These are phyloP conservation scores for Melanchra persicariae DNA, from an alignment of 2,888 invertebrate species.

Conservation along the genomic window DNA sequence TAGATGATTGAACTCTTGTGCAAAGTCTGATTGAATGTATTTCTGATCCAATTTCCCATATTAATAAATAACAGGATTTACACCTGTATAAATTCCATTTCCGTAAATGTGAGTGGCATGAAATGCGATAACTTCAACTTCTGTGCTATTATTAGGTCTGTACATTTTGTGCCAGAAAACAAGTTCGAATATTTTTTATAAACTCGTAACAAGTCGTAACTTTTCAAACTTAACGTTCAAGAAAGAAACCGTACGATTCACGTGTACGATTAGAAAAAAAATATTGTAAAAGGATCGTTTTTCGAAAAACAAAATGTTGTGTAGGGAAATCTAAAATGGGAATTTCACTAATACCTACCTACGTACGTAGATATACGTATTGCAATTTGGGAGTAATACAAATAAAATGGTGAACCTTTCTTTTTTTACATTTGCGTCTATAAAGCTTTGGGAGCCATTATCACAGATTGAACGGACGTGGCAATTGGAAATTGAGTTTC, in stretches of 20 bases:
- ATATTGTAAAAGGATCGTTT: neutral
- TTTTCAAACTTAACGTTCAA: slow-evolving; percentile 1
- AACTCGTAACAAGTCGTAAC: neutral
- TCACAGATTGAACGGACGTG: slow-evolving; percentile 25
- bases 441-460: slow-evolving; percentile 27
- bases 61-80: slow-evolving; percentile 37
- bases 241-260: too few species aligned
- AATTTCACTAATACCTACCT: neutral
- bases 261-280: neutral
- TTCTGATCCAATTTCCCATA: slow-evolving; percentile 18
- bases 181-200: neutral
- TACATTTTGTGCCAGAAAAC: neutral
- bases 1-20: neutral
- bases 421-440: neutral
- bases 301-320: neutral
- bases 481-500: slow-evolving; percentile 1
- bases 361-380: neutral
- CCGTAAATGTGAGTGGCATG: slow-evolving; percentile 7
- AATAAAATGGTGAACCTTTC: slow-evolving; percentile 15
- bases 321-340: neutral
- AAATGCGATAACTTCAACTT: slow-evolving; percentile 14
- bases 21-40: neutral
- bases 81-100: slow-evolving; percentile 36
- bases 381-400: neutral
- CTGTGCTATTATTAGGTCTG: slow-evolving; percentile 7